Percentiles rank a stretch among this genome's conserved stretches.
These are phyloP conservation scores for Leptinotarsa juncta DNA, from an alignment of 2,888 invertebrate species.

Conservation along the genomic window DNA sequence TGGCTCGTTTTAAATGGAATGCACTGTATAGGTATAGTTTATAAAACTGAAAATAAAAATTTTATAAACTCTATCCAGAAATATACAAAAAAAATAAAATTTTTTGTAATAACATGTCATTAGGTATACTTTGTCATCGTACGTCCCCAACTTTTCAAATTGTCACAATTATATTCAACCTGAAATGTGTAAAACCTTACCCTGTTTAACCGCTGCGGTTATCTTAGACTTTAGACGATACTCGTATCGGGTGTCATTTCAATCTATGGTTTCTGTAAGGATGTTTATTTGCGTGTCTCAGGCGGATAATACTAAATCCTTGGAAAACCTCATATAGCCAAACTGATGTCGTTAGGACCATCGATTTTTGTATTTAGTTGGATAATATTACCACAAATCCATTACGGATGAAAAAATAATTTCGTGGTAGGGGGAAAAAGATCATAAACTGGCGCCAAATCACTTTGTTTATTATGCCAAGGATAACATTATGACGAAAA, in stretches of 20 bases:
- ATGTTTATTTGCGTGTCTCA: conserved; percentile 14
- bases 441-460: conserved; percentile 29
- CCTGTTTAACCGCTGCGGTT: neutral
- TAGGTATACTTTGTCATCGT: no score
- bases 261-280: conserved; percentile 13
- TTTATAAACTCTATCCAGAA: no score
- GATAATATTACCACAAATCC: conserved; percentile 35
- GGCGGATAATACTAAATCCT: conserved; percentile 33
- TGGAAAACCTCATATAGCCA: conserved; percentile 20
- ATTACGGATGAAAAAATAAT: conserved; percentile 23
- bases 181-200: neutral
- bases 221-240: neutral
- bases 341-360: conserved; percentile 33
- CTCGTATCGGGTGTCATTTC: neutral
- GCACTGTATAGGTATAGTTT: no score
- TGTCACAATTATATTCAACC: no score
- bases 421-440: conserved; percentile 4
- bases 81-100: no score
- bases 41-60: no score
- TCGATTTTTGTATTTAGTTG: conserved; percentile 36
- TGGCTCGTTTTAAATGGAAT: no score
- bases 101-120: no score
- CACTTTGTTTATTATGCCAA: conserved; percentile 17
- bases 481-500: neutral
- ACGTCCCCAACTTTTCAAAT: no score